These are phyloP conservation scores for Cephus sareptanus DNA, from an alignment of 2,888 invertebrate species.

Conservation along the genomic window DNA sequence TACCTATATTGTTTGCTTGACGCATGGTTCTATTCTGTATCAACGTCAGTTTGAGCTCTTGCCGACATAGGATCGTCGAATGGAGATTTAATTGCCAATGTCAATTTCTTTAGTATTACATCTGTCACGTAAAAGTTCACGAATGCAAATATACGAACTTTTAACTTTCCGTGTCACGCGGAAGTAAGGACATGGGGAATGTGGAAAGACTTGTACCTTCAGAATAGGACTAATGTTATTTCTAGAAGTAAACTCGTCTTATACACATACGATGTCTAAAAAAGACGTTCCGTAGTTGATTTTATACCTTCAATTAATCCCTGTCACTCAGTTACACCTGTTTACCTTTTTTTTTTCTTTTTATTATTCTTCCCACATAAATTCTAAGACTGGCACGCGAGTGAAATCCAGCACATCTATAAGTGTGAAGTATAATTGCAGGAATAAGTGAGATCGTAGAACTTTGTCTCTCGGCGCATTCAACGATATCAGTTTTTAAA, in stretches of 20 bases:
- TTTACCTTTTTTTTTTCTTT: neutral
- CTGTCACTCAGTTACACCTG: neutral
- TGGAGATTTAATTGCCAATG: neutral
- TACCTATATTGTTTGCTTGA: neutral
- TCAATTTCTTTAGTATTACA: no score
- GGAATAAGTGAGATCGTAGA: neutral
- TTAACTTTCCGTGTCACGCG: neutral
- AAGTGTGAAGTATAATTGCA: no score
- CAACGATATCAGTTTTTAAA: neutral
- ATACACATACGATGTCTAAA: conserved; percentile 15
- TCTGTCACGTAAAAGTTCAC: neutral
- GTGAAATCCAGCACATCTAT: neutral
- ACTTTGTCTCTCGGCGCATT: neutral
- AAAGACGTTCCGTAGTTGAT: conserved; percentile 2
- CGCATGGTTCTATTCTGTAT: neutral
- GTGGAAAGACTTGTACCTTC: conserved; percentile 24
- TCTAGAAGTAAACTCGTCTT: conserved; percentile 14
- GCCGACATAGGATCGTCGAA: neutral
- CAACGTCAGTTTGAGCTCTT: neutral
- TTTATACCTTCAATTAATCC: conserved; percentile 8
- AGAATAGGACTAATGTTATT: conserved; percentile 22
- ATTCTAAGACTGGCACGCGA: neutral
- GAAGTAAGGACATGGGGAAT: conserved; percentile 2
- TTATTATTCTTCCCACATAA: neutral
- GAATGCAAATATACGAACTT: neutral